Evolutionary conservation across 2,797 vertebrate species (phyloP).

Genomic region (Sitta carolinensis): DNA sequence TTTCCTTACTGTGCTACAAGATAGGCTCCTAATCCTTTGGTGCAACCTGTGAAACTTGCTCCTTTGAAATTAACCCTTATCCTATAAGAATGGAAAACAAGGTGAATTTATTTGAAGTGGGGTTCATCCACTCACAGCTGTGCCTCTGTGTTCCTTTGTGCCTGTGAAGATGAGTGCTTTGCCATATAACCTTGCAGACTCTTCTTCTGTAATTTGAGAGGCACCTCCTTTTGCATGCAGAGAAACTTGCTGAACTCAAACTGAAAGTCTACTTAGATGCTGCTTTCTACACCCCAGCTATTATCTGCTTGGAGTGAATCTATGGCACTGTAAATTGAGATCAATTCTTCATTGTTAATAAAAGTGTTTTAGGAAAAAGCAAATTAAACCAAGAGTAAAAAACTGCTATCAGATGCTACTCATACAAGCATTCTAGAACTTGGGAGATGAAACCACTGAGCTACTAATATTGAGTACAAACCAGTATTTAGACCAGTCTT

Average conservation of each 20-base stretch:
- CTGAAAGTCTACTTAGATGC: not conserved
- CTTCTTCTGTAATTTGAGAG: not conserved
- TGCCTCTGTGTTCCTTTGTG: not conserved
- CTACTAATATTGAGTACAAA: not conserved
- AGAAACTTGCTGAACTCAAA: not conserved
- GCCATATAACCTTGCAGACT: not conserved
- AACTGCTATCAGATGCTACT: not conserved
- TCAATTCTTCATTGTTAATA: not conserved
- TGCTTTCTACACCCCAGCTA: not conserved
- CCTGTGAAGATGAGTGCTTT: not conserved
- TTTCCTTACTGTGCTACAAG: not conserved
- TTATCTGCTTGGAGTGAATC: not conserved
- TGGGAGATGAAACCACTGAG: not conserved
- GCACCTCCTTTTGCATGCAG: not conserved
- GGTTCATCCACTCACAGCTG: not conserved
- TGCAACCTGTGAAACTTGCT: not conserved
- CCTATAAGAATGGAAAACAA: not conserved
- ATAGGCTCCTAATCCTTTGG: not conserved
- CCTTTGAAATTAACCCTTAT: not conserved
- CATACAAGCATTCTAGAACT: not conserved
- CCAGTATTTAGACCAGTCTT: not conserved
- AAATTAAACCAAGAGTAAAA: not conserved
- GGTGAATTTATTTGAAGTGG: not conserved
- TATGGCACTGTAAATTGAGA: not conserved
- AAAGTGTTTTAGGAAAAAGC: not conserved